Evolutionary conservation across 2,113 vertebrate species (phyloP), one percentile per base, ranked within the genome.

Genomic region (Coracopsis vasa): DNA sequence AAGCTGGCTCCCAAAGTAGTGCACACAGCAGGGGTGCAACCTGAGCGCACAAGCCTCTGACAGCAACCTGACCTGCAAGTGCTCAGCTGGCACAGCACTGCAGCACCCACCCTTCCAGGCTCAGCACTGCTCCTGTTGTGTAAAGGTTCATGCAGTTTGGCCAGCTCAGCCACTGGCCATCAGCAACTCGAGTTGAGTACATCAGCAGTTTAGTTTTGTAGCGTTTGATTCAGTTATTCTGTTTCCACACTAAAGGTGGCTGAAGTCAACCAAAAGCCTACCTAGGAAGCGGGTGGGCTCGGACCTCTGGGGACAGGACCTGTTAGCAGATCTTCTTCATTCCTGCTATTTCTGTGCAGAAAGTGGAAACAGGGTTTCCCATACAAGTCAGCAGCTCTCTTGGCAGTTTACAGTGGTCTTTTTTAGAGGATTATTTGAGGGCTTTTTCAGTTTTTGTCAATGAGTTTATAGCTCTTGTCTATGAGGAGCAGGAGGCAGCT

Each of bases 271-370:
- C 7, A 0, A 65, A 79, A 73, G 24, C 27, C 21, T 80, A 20
- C 16, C 44, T 21, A 18, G 18, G 13, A 35, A 56, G 18, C 13
- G 18, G 1, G 3, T 54, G 16, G 41, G 80, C 21, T 80, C 16
- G 5, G 60, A 25, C 77, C 41, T 37, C 29, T 0, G 0, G 24
- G 28, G 29, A 28, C 3, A 1, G n/a, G 41, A 11, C 13, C 37
- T 66, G 67, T 65, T 77, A 44, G 11, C 29, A 35, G n/a, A 48
- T 7, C 18, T 67, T 75, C 67, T 44, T 41, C 42, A 20, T 50
- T 69, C 17, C 35, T 67, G 13, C 56, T 50, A 0, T 39, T 75
- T 85, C 70, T 78, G 3, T 33, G 58, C 53, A 47, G 44, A 80
- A 87, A 79, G 18, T 13, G 42, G 66, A 65, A 85, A 44, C 0